Base-by-base conservation (phyloP, 2,888 invertebrate species). In the Microctonus brassicae region DNA sequence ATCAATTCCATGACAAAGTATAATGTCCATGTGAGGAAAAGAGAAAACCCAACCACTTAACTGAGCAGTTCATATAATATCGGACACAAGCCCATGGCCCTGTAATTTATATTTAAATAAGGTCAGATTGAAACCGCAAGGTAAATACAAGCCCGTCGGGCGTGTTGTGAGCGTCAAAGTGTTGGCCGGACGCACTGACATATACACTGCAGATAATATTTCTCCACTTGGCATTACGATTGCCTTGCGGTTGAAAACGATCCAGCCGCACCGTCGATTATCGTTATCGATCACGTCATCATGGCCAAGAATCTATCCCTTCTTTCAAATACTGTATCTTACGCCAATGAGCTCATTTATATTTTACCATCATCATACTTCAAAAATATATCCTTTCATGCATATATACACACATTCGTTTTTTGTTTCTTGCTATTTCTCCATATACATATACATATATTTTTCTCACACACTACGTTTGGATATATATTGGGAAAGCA, bases 21-120 rank as follows among this genome's bases (percentile, higher is more conserved):
- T 55, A 5, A 55, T 55, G n/a, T 24, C 68, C 17, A 57, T 57
- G 34, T 5, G 29, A 63, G 70, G 70, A 67, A 62, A 72, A 71
- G 73, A 69, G 74, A 78, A 77, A 67, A 71, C 66, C 71, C 73
- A 65, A 65, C 70, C 70, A 76, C n/a, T 55, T 58, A 55, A 69
- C 53, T 70, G 70, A 65, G 64, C 71, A 55, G 34, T 53, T 47
- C 34, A 39, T 58, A 76, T 76, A 76, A 76, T 76, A 76, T 73
- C 76, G 70, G 73, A 70, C 71, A 72, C 70, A 71, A 47, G 73
- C 72, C 75, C 74, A 72, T 72, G 72, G 74, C 74, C 75, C 76
- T 79, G 82, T 81, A 84, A 86, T 86, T 85, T 85, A 83, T 85
- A 86, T 86, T 86, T 83, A 86, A 86, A 86, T 86, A 84, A 85